Percentiles rank a stretch among this genome's conserved stretches.
Evolutionary conservation across 1,140 invertebrate species (phyloP).

Genomic region (Lordiphosa stackelbergi): DNA sequence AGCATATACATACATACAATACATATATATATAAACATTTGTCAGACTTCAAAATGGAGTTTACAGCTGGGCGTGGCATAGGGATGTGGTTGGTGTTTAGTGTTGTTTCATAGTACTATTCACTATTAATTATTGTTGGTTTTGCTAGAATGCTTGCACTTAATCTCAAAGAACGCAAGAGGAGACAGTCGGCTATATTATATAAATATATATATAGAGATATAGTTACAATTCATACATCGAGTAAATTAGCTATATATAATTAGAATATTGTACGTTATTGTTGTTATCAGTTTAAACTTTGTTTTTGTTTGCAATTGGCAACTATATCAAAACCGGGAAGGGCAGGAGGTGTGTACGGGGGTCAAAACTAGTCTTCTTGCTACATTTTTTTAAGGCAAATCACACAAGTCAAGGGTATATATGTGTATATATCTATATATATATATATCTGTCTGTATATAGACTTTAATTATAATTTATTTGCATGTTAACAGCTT

Average conservation of each 20-base stretch:
- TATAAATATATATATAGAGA: conserved; percentile 17
- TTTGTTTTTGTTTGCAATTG: neutral
- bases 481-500: conserved; percentile 26
- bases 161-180: conserved; percentile 41
- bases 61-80: conserved; percentile 33
- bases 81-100: neutral
- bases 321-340: conserved; percentile 1
- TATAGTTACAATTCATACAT: conserved; percentile 21
- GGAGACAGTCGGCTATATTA: conserved; percentile 24
- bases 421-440: neutral
- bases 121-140: conserved; percentile 23
- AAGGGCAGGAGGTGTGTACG: conserved; percentile 2
- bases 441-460: conserved; percentile 5
- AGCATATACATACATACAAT: conserved; percentile 23
- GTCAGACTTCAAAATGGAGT: conserved; percentile 69
- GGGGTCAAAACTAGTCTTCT: conserved; percentile 33
- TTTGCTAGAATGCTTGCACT: conserved; percentile 43
- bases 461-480: conserved; percentile 22
- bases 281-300: no score
- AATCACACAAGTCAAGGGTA: conserved; percentile 52
- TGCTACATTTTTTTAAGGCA: conserved; percentile 55
- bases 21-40: conserved; percentile 46
- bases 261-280: no score
- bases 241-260: no score
- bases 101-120: conserved; percentile 26